Evolutionary conservation across 2,888 invertebrate genomes (phyloP).

Genomic region (Lithophane ornitopus): DNA sequence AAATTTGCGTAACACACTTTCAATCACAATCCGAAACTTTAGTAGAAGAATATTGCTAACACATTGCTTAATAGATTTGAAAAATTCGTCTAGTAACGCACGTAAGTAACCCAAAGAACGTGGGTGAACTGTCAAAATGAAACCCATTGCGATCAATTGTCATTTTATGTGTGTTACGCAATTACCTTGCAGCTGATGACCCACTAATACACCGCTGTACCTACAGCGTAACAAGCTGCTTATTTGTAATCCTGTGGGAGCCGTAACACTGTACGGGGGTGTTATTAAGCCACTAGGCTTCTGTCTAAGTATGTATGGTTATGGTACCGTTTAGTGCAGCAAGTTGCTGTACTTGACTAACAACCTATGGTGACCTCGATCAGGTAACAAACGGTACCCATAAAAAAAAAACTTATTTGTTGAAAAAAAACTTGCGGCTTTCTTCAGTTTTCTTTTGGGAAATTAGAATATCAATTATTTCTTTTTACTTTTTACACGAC

Average conservation of each 20-base stretch:
- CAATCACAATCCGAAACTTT: no score
- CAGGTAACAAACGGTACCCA: no score
- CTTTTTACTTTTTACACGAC: no score
- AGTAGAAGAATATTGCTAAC: no score
- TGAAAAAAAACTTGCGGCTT: background rate
- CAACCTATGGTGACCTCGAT: background rate
- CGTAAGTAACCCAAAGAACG: no score
- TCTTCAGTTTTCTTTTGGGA: background rate
- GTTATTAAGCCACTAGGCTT: background rate
- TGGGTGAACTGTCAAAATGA: no score
- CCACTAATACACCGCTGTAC: slow-evolving; percentile 2
- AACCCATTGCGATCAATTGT: no score
- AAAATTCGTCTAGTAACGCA: no score
- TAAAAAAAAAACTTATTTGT: background rate
- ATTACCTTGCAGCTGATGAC: slow-evolving; percentile 3
- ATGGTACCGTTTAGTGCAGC: slow-evolving; percentile 6
- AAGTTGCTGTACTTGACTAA: background rate
- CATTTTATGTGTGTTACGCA: no score
- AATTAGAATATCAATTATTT: background rate
- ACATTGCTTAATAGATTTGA: no score
- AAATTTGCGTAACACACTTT: no score
- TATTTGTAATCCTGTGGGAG: slow-evolving; percentile 41
- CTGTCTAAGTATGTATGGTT: slow-evolving; percentile 3
- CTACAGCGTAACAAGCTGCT: slow-evolving; percentile 22
- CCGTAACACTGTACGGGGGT: background rate